Evolutionary conservation across 1,140 invertebrate genomes (phyloP).

Genomic region (Cotesia chilonis): DNA sequence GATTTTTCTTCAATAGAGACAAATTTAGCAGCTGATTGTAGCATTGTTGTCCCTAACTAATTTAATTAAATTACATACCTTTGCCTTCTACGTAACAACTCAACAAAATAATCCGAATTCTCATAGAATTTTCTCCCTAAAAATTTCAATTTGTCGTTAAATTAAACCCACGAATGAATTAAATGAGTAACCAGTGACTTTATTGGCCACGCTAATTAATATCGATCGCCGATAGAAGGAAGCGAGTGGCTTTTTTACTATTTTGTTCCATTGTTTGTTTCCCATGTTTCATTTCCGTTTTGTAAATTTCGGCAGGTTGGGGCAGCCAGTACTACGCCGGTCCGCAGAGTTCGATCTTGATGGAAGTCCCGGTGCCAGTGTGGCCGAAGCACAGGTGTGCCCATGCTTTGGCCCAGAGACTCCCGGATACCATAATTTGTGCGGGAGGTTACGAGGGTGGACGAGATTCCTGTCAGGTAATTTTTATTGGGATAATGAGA

Average conservation of each 20-base stretch:
- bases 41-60: too few relatives aligned
- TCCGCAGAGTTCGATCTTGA: conserved; percentile 73
- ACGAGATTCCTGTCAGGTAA: conserved; percentile 82
- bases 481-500: conserved; percentile 3
- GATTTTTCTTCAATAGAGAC: too few relatives aligned
- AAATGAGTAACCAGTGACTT: too few relatives aligned
- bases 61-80: too few relatives aligned
- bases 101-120: too few relatives aligned
- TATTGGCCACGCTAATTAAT: not conserved
- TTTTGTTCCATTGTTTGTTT: not conserved
- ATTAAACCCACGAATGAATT: too few relatives aligned
- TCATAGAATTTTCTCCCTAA: too few relatives aligned
- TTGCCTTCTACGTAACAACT: too few relatives aligned
- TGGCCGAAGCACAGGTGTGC: conserved; percentile 79
- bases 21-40: too few relatives aligned
- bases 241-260: not conserved
- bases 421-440: conserved; percentile 75
- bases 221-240: not conserved
- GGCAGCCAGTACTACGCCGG: conserved; percentile 76
- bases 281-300: not conserved
- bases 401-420: conserved; percentile 70
- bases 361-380: conserved; percentile 82
- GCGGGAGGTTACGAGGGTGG: conserved; percentile 77
- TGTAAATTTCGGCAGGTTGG: conserved; percentile 70
- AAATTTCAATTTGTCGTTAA: too few relatives aligned